Percentiles rank a stretch among this genome's conserved stretches.
Evolutionary conservation across 2,113 vertebrate species (phyloP).

Genomic region (Ptilonorhynchus violaceus): DNA sequence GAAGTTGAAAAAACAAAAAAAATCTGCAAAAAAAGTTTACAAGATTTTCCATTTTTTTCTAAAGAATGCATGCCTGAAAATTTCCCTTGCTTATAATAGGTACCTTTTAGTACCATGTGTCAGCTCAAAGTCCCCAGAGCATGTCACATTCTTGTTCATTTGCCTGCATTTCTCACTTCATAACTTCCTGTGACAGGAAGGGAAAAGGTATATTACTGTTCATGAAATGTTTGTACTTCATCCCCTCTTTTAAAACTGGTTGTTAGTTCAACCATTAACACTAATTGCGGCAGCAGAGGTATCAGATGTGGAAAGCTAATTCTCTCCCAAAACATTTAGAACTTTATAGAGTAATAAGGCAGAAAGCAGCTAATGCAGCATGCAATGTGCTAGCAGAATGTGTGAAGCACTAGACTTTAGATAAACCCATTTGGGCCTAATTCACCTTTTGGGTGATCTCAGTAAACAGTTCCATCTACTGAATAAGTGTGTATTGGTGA

Average conservation of each 20-base stretch:
- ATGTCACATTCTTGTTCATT: background rate
- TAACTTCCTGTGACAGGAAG: background rate
- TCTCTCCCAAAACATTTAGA: conserved; percentile 19
- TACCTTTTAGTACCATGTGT: background rate
- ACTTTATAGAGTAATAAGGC: conserved; percentile 21
- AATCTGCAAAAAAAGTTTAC: background rate
- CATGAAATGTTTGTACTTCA: background rate
- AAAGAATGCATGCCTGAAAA: background rate
- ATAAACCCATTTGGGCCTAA: conserved; percentile 3
- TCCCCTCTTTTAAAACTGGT: background rate
- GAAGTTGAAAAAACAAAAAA: background rate
- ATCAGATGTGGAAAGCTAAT: conserved; percentile 23
- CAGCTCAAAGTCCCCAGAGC: background rate
- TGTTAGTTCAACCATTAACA: conserved; percentile 14
- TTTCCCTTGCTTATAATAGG: background rate
- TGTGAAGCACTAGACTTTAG: background rate
- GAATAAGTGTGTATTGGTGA: background rate
- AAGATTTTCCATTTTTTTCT: background rate
- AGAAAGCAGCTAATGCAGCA: conserved; percentile 39
- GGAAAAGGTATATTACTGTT: background rate
- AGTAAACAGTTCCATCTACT: background rate
- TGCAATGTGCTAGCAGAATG: background rate
- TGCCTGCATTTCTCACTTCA: background rate
- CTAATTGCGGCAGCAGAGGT: conserved; percentile 26
- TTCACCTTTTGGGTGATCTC: conserved; percentile 1